Conservation (phyloP, 1,140 invertebrate genomes). For the Hermetia illucens region DNA sequence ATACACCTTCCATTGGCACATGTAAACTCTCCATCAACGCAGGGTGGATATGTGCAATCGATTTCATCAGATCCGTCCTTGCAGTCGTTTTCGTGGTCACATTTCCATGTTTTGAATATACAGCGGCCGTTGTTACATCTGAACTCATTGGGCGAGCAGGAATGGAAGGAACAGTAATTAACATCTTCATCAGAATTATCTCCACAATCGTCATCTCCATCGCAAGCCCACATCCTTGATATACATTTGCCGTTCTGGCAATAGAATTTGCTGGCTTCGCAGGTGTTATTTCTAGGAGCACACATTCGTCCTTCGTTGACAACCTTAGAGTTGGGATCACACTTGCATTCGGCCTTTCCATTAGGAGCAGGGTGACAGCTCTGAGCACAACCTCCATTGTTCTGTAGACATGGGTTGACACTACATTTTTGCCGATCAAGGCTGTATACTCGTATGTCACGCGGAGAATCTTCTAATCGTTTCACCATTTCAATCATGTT, state of each 20-base stretch:
- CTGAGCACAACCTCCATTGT: conserved; percentile 93
- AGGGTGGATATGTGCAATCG: conserved; percentile 79
- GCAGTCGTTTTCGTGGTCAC: conserved; percentile 91
- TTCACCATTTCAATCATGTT: conserved; percentile 91
- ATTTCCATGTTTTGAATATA: conserved; percentile 90
- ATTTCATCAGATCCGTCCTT: conserved; percentile 85
- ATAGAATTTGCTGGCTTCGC: conserved; percentile 79
- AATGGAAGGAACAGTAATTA: conserved; percentile 87
- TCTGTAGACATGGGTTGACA: conserved; percentile 74
- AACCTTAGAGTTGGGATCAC: conserved; percentile 69
- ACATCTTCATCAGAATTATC: conserved; percentile 88
- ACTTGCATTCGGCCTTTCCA: conserved; percentile 71
- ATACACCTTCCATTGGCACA: conserved; percentile 86
- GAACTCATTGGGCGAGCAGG: conserved; percentile 85
- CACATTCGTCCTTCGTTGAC: conserved; percentile 90
- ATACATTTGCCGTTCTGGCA: conserved; percentile 93
- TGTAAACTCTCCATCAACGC: conserved; percentile 85
- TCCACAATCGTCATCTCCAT: conserved; percentile 82
- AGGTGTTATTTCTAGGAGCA: conserved; percentile 73
- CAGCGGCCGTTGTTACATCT: conserved; percentile 88
- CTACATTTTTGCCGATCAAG: conserved; percentile 62
- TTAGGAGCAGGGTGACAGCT: conserved; percentile 83
- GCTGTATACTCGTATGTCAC: conserved; percentile 85
- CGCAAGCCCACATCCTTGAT: conserved; percentile 90
- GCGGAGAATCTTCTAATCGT: conserved; percentile 74